Percentiles rank a stretch among this genome's conserved stretches.
These are phyloP conservation scores for Aricia agestis DNA, from an alignment of 1,140 invertebrate species.

Conservation along the genomic window DNA sequence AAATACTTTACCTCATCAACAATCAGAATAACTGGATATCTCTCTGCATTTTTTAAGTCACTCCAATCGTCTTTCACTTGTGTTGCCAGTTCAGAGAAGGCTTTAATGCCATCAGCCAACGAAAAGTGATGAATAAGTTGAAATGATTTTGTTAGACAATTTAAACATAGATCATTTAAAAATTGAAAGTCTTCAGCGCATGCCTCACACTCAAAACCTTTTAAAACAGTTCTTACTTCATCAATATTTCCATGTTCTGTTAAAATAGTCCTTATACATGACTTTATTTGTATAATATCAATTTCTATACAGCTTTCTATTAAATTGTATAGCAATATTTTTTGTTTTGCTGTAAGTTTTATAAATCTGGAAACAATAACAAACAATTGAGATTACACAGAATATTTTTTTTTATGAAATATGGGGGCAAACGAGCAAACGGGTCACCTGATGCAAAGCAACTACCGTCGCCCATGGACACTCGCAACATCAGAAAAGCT, in stretches of 20 bases:
- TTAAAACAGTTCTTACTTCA: slow-evolving; percentile 38
- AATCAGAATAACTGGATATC: slow-evolving; percentile 80
- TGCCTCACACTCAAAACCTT: slow-evolving; percentile 36
- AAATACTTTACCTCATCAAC: slow-evolving; percentile 78
- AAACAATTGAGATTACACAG: neutral
- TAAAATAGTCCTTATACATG: slow-evolving; percentile 53
- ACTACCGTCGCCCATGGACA: too few relatives aligned
- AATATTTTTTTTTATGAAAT: too few relatives aligned
- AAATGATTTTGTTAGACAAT: slow-evolving; percentile 73
- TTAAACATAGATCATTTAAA: slow-evolving; percentile 67
- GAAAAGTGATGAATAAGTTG: slow-evolving; percentile 60
- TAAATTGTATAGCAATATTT: slow-evolving; percentile 62
- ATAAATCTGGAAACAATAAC: slow-evolving; percentile 54
- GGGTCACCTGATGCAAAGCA: too few relatives aligned
- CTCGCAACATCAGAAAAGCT: too few relatives aligned
- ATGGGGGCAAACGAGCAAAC: too few relatives aligned
- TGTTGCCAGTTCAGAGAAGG: slow-evolving; percentile 62
- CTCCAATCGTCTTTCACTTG: slow-evolving; percentile 55
- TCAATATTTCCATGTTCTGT: slow-evolving; percentile 56
- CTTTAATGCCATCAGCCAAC: slow-evolving; percentile 64
- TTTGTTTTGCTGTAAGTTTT: slow-evolving; percentile 55
- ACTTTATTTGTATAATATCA: slow-evolving; percentile 53
- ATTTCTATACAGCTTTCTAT: slow-evolving; percentile 45
- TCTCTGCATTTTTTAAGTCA: slow-evolving; percentile 63
- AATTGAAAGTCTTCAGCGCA: slow-evolving; percentile 52